phyloP scores from a whole-genome alignment of 2,113 vertebrate genomes.

The Oriolus oriolus region DNA sequence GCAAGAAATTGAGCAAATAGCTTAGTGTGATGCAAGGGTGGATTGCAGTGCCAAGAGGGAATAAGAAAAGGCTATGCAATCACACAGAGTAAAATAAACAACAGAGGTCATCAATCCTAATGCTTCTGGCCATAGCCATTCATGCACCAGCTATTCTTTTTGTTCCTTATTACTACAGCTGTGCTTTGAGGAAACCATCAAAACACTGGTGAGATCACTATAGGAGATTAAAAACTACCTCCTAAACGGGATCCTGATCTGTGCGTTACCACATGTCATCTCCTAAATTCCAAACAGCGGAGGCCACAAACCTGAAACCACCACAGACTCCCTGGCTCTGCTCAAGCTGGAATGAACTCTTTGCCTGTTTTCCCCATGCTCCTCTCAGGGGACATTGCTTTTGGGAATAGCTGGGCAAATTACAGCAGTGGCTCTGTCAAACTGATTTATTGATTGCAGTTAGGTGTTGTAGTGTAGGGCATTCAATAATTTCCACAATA shows the following conservation, averaged over 20 bases:
- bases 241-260: not conserved
- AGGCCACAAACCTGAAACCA: not conserved
- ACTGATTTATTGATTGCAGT: not conserved
- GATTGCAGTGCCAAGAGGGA: not conserved
- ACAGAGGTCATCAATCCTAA: not conserved
- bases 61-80: not conserved
- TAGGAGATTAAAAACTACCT: not conserved
- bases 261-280: not conserved
- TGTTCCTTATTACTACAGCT: not conserved
- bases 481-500: not conserved
- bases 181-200: not conserved
- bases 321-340: accelerated
- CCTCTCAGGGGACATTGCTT: accelerated
- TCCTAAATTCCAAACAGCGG: not conserved
- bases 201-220: accelerated
- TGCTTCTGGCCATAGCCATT: not conserved
- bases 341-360: not conserved
- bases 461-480: not conserved
- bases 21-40: not conserved
- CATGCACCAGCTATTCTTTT: not conserved
- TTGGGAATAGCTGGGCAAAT: not conserved
- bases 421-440: not conserved
- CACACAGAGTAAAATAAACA: not conserved
- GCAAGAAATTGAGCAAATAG: slow-evolving; percentile 49
- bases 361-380: not conserved